Evolutionary conservation across 2,888 invertebrate species (phyloP).

Genomic region (Trachelus stipa): DNA sequence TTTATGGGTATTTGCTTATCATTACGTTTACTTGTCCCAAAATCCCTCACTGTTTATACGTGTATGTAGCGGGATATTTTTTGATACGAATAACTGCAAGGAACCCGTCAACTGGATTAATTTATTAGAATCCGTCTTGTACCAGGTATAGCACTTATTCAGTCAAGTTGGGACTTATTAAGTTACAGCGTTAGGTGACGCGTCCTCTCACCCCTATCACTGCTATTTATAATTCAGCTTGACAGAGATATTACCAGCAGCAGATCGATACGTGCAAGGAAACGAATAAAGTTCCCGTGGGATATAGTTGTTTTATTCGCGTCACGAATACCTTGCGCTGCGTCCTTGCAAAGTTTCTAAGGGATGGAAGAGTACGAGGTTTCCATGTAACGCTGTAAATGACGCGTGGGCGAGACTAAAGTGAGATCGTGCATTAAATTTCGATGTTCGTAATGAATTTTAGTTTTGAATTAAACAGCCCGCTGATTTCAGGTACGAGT

Average conservation of each 20-base stretch:
- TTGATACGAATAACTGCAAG: background rate
- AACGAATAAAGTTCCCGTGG: background rate
- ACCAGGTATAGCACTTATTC: conserved; percentile 17
- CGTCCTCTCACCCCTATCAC: conserved; percentile 6
- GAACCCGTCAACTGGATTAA: background rate
- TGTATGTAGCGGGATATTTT: background rate
- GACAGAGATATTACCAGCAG: background rate
- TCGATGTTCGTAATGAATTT: background rate
- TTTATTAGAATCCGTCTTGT: background rate
- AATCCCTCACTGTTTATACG: background rate
- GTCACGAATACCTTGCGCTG: background rate
- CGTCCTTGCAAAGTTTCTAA: background rate
- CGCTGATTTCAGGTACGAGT: background rate
- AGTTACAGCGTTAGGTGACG: conserved; percentile 18
- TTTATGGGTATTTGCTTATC: background rate
- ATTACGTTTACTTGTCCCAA: background rate
- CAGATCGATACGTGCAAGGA: background rate
- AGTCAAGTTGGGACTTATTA: conserved; percentile 25
- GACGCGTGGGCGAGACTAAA: background rate
- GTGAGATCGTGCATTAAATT: background rate
- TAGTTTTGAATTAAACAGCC: background rate
- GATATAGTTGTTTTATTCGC: background rate
- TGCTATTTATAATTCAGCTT: background rate
- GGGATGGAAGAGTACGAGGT: background rate
- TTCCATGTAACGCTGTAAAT: background rate